Evolutionary conservation across 2,888 invertebrate species (phyloP).

Genomic region (Argynnis bischoffii): DNA sequence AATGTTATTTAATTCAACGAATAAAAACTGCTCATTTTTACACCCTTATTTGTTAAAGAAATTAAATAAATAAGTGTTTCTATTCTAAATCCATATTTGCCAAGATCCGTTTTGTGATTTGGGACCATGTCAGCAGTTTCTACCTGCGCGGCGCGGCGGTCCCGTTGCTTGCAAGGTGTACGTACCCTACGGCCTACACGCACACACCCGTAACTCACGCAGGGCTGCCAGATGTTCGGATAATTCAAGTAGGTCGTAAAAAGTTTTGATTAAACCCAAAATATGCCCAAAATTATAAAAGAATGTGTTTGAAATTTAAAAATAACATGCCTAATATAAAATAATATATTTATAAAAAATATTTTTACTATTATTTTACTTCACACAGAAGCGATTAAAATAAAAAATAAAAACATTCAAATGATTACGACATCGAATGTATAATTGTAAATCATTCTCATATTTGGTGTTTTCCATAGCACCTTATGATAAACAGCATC

Average conservation of each 20-base stretch:
- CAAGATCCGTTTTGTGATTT: constrained; percentile 57
- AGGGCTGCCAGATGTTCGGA: constrained; percentile 35
- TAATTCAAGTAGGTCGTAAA: constrained; percentile 9
- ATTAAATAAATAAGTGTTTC: too few relatives aligned
- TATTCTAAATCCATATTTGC: constrained; percentile 60
- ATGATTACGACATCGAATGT: too few relatives aligned
- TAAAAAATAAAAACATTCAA: too few relatives aligned
- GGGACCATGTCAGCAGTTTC: constrained; percentile 70
- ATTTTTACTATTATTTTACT: too few relatives aligned
- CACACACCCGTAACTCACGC: constrained; percentile 44
- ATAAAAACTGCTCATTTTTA: too few relatives aligned
- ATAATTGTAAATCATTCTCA: too few relatives aligned
- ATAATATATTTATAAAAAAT: too few relatives aligned
- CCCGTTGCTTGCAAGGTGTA: constrained; percentile 80
- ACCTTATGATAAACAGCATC: not conserved
- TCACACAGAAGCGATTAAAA: too few relatives aligned
- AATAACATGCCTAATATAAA: too few relatives aligned
- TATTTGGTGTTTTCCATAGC: not conserved
- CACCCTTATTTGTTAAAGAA: too few relatives aligned
- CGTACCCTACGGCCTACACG: constrained; percentile 44
- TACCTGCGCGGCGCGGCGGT: constrained; percentile 80
- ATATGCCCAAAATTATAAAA: constrained; percentile 1
- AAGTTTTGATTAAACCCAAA: constrained; percentile 18
- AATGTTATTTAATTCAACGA: too few relatives aligned
- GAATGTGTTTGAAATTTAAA: too few relatives aligned